These are phyloP conservation scores for Bombyx mandarina DNA, from an alignment of 1,140 invertebrate genomes.

Conservation along the genomic window DNA sequence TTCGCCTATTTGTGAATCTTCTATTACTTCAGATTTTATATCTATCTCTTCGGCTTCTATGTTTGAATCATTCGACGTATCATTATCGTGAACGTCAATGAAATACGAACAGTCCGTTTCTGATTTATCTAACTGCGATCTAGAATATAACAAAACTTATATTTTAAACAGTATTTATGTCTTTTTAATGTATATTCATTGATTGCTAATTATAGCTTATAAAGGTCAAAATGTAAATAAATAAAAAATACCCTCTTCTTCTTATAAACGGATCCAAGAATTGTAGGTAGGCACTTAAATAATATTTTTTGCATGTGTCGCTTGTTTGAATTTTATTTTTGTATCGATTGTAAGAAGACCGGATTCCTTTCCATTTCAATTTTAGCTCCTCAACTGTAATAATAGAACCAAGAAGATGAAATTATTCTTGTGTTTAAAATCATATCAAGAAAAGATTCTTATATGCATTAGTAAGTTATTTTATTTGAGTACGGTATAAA, in stretches of 20 bases:
- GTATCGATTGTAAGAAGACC: constrained; percentile 28
- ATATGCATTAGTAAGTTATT: too few species aligned
- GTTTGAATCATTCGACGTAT: constrained; percentile 9
- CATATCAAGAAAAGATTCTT: too few species aligned
- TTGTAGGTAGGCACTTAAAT: constrained; percentile 20
- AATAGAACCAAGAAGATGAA: constrained; percentile 4
- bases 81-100: constrained; percentile 9
- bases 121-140: neutral
- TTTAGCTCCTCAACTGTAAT: constrained; percentile 31
- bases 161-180: neutral
- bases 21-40: constrained; percentile 12
- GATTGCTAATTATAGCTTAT: too few species aligned
- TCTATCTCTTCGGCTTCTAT: constrained; percentile 14
- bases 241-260: constrained; percentile 17
- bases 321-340: constrained; percentile 17
- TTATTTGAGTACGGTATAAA: too few species aligned
- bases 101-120: neutral
- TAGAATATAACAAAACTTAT: neutral
- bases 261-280: constrained; percentile 26
- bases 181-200: too few species aligned
- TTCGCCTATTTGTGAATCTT: too few species aligned
- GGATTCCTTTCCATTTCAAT: constrained; percentile 28
- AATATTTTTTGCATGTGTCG: constrained; percentile 21
- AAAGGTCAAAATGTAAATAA: too few species aligned
- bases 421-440: too few species aligned